Evolutionary conservation across 2,888 invertebrate genomes (phyloP).

Genomic region (Caenorhabditis doughertyi): DNA sequence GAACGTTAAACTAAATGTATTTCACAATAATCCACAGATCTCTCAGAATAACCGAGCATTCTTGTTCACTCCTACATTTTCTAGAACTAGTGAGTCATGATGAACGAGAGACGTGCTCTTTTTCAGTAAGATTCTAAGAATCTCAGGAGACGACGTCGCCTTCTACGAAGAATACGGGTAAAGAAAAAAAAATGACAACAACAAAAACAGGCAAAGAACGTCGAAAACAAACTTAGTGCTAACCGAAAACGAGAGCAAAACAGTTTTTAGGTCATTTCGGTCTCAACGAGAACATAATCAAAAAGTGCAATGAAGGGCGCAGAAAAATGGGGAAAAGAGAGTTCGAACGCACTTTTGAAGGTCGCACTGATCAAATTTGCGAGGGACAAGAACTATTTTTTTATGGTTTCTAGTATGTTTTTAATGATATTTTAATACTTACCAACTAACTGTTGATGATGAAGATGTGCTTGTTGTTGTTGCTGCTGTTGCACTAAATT

Average conservation of each 20-base stretch:
- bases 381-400: not conserved
- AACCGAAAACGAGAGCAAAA: not conserved
- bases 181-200: constrained; percentile 18
- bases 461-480: constrained; percentile 36
- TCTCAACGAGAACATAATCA: constrained; percentile 8
- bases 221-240: constrained; percentile 19
- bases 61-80: not conserved
- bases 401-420: constrained; percentile 7
- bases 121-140: constrained; percentile 6
- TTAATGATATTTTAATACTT: constrained; percentile 14
- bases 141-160: constrained; percentile 9
- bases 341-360: constrained; percentile 30
- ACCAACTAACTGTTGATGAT: constrained; percentile 46
- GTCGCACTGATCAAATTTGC: constrained; percentile 30
- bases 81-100: constrained; percentile 18
- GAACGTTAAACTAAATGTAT: constrained; percentile 9
- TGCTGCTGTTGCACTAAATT: constrained; percentile 53
- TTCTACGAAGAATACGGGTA: constrained; percentile 5
- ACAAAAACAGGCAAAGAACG: constrained; percentile 22
- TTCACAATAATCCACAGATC: constrained; percentile 10
- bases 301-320: constrained; percentile 14
- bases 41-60: not conserved
- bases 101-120: constrained; percentile 15
- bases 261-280: constrained; percentile 24
- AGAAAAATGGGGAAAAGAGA: not conserved